Evolutionary conservation across 2,888 invertebrate genomes (phyloP).

Genomic region (Parnassius mnemosyne): DNA sequence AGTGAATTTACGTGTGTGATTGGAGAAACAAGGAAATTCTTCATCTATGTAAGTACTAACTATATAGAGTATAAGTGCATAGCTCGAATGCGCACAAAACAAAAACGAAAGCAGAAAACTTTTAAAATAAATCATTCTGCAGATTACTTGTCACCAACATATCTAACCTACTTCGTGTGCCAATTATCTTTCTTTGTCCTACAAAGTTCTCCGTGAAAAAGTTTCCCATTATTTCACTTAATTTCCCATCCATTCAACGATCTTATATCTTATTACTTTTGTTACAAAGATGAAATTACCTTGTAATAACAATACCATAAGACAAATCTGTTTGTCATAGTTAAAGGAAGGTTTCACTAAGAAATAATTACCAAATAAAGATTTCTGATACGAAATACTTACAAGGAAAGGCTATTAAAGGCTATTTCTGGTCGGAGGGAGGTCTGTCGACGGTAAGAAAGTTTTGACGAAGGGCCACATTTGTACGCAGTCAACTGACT

Average conservation of each 20-base stretch:
- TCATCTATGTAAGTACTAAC: no score
- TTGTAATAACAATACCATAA: conserved; percentile 32
- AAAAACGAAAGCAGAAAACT: conserved; percentile 15
- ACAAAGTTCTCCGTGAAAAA: conserved; percentile 23
- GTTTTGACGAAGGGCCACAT: conserved; percentile 11
- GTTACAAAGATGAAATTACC: conserved; percentile 13
- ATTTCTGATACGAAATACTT: conserved; percentile 44
- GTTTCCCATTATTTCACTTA: conserved; percentile 26
- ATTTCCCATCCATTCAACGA: conserved; percentile 5
- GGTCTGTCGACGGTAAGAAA: not conserved
- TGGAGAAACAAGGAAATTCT: no score
- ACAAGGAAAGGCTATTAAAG: conserved; percentile 42
- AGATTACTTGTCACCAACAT: conserved; percentile 23
- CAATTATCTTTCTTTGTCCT: conserved; percentile 26
- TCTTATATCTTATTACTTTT: conserved; percentile 6
- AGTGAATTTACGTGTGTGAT: no score
- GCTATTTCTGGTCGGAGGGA: conserved; percentile 27
- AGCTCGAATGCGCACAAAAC: conserved; percentile 3
- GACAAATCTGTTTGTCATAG: conserved; percentile 51
- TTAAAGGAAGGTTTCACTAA: conserved; percentile 37
- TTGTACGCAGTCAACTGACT: conserved; percentile 15
- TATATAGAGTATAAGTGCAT: not conserved
- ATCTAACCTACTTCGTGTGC: conserved; percentile 16
- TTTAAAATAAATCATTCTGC: conserved; percentile 24
- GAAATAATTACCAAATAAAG: conserved; percentile 49